A percentile compares a stretch with the other conserved stretches of the same genome.
Evolutionary conservation across 1,140 invertebrate genomes (phyloP).

Genomic region (Idris sp.): DNA sequence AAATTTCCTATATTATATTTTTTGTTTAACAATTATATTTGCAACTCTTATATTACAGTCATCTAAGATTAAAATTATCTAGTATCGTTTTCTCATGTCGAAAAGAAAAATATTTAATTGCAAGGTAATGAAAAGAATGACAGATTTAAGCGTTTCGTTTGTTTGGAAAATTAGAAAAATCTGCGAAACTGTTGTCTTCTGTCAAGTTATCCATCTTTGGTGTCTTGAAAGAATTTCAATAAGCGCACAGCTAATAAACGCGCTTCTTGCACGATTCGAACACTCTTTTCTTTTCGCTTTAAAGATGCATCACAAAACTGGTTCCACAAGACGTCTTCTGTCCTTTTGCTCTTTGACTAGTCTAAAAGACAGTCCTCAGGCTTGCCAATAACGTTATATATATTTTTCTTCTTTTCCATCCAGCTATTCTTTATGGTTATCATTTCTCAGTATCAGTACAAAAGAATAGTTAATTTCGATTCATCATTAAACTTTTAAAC

Average conservation of each 20-base stretch:
- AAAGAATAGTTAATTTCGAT: too few relatives aligned
- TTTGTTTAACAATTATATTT: too few relatives aligned
- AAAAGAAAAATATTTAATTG: too few relatives aligned
- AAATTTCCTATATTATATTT: too few relatives aligned
- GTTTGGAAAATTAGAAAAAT: constrained; percentile 21
- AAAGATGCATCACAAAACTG: constrained; percentile 57
- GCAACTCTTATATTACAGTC: too few relatives aligned
- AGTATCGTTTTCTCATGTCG: too few relatives aligned
- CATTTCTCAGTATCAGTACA: too few relatives aligned
- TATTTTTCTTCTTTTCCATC: constrained; percentile 26
- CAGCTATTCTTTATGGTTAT: too few relatives aligned
- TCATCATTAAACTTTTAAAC: too few relatives aligned
- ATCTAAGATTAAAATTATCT: too few relatives aligned
- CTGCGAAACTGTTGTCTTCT: constrained; percentile 41
- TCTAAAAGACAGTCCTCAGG: constrained; percentile 36
- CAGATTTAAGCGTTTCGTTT: too few relatives aligned
- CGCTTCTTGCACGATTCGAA: constrained; percentile 55
- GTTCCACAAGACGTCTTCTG: constrained; percentile 55
- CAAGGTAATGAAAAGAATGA: too few relatives aligned
- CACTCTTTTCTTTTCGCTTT: constrained; percentile 58
- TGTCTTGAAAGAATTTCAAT: constrained; percentile 55
- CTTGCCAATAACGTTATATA: constrained; percentile 48
- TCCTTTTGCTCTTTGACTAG: constrained; percentile 49
- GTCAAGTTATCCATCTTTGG: constrained; percentile 58
- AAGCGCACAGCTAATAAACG: constrained; percentile 52